Base-by-base conservation (phyloP, 2,797 vertebrate genomes). In the Paratrypauchen microcephalus region DNA sequence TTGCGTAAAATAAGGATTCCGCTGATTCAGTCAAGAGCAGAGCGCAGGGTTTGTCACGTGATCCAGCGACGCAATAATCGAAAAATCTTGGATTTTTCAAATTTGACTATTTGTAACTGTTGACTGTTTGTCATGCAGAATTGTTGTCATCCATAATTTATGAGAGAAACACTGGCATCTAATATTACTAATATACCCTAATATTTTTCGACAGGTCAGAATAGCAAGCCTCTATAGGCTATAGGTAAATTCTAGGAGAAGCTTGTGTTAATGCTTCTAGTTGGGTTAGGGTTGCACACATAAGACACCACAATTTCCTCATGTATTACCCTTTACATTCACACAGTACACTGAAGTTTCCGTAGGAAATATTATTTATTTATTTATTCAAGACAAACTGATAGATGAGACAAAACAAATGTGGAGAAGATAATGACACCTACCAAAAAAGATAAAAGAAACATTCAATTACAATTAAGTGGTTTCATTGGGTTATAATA, bases 401-500 rank as follows among this genome's bases (percentile, higher is more conserved):
- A 72, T 26, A 32, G 62, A 70, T 57, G 36, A 65, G 21, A 69
- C 59, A 66, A 48, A 69, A 68, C 23, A 71, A 74, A 23, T 28
- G 60, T 63, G 55, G n/a, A 62, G 71, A 65, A 68, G 41, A 72
- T 71, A 18, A 21, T 24, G 41, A 72, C 66, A 68, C 58, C 64
- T 26, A 66, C 59, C 21, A 72, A 72, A 71, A 74, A 74, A 30
- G 62, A 84, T 32, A 26, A 74, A 57, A 30, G 2, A 57, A 80
- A 68, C 21, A 65, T 75, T 65, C 12, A 23, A 74, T 78, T 72
- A 69, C 72, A 81, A 83, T 84, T 69, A 66, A 80, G 69, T 83
- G 72, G 81, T 85, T 78, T 87, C 50, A 45, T 89, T 84, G 66
- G 81, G 68, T 85, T 90, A 84, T 82, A 85, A 70, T 86, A 80